Evolutionary conservation across 2,797 vertebrate genomes (phyloP), one percentile per base, ranked within the genome.

Genomic region (Taenioides sp.): DNA sequence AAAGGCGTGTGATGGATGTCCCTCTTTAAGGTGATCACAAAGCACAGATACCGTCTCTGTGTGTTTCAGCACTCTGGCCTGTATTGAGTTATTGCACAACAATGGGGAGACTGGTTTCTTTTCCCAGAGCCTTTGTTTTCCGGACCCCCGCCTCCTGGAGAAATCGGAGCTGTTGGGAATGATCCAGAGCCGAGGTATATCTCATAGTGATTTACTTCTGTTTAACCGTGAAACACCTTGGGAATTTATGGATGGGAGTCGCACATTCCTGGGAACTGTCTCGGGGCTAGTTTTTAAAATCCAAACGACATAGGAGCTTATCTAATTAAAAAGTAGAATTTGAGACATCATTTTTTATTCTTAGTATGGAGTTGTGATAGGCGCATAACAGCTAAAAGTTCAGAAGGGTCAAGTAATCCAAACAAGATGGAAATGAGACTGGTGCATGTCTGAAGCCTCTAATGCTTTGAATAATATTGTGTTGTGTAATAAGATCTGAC

Each of bases 121-220:
- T 81, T 86, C 86, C 83, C 80, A 77, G 81, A 68, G 78, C 57
- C 75, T 80, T 82, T 82, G 84, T 89, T 92, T 91, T 90, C 75
- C 65, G 69, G 76, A 88, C 81, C 81, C 81, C 81, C 83, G 85
- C 67, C 76, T 74, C 65, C 75, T 71, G 28, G 14, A 78, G 92
- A 86, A 89, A 93, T 69, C 40, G 43, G 89, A 93, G 86, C 76
- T 50, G 77, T 78, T 90, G 86, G 88, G 90, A 92, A 88, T 69
- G 78, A 86, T 85, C 87, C 71, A 50, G 75, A 66, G 67, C 31
- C 22, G 62, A 83, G 84, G 79, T 74, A 70, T 85, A 70, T 86
- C 75, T 73, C 65, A 23, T 37, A 67, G 77, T 82, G 88, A 90
- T 91, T 89, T 91, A 90, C 73, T 60, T 73, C 74, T 66, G 17